Percentiles rank a stretch among this genome's conserved stretches.
Conservation (phyloP, 2,888 invertebrate genomes). For the Xylota segnis region DNA sequence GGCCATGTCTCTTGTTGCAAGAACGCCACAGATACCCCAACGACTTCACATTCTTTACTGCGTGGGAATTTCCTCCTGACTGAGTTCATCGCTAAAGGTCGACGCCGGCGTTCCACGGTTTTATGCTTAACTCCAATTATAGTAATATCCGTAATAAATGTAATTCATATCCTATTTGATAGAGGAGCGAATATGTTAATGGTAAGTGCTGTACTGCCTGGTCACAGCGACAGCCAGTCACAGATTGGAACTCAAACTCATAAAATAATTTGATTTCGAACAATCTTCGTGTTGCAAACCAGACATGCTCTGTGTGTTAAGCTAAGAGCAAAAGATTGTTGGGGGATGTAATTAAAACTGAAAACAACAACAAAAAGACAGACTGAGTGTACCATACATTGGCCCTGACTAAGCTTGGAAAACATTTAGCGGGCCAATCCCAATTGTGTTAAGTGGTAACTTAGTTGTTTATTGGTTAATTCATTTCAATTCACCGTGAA, state of each 20-base stretch:
- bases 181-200: conserved; percentile 27
- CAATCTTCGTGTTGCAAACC: conserved; percentile 5
- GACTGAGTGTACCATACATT: not conserved
- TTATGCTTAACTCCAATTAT: not conserved
- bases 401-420: not conserved
- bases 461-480: not conserved
- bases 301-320: conserved; percentile 29
- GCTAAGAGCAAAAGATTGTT: conserved; percentile 65
- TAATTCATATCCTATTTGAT: conserved; percentile 21
- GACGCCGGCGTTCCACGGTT: not conserved
- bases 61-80: not conserved
- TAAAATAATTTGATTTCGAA: conserved; percentile 36
- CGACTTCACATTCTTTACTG: not conserved
- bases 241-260: not conserved
- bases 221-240: not conserved
- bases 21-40: not conserved
- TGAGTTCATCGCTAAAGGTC: not conserved
- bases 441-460: not conserved
- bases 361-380: too few relatives aligned
- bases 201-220: conserved; percentile 11
- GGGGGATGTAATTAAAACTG: conserved; percentile 65
- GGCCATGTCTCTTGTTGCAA: too few relatives aligned
- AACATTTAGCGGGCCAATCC: not conserved
- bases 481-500: not conserved
- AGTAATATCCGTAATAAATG: conserved; percentile 32